Conservation (phyloP, 2,888 invertebrate genomes). For the Apamea monoglypha region DNA sequence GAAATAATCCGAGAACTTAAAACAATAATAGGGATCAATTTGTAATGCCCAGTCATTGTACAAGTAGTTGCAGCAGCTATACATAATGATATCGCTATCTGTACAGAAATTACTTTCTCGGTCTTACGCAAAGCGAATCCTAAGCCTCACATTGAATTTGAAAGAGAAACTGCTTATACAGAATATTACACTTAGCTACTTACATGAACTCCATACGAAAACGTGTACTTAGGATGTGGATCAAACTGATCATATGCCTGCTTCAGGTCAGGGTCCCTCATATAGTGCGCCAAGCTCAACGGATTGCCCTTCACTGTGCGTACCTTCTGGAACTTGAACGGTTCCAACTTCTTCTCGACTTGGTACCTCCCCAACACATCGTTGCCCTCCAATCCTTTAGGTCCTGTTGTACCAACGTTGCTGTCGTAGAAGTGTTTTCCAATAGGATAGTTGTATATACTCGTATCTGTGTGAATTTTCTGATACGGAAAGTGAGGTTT, state of each 20-base stretch:
- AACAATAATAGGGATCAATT: neutral
- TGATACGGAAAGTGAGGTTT: slow-evolving; percentile 44
- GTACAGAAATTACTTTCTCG: neutral
- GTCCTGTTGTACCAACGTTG: neutral
- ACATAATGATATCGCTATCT: neutral
- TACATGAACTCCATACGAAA: slow-evolving; percentile 83
- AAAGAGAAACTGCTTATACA: neutral
- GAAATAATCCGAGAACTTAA: neutral
- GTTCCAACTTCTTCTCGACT: slow-evolving; percentile 53
- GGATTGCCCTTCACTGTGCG: slow-evolving; percentile 71
- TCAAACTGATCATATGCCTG: slow-evolving; percentile 67
- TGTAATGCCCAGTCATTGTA: neutral
- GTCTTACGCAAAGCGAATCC: neutral
- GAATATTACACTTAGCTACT: slow-evolving; percentile 69
- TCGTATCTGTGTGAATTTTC: slow-evolving; percentile 6
- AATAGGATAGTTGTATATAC: slow-evolving; percentile 11
- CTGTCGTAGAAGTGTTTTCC: slow-evolving; percentile 24
- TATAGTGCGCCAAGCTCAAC: slow-evolving; percentile 73
- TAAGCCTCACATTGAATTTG: neutral
- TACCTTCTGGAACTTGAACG: slow-evolving; percentile 70
- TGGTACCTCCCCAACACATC: slow-evolving; percentile 13
- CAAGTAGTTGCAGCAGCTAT: neutral
- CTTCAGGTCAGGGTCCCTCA: slow-evolving; percentile 59
- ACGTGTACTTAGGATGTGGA: slow-evolving; percentile 77
- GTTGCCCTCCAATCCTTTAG: slow-evolving; percentile 17